A percentile compares a stretch with the other conserved stretches of the same genome.
Evolutionary conservation across 1,140 invertebrate genomes (phyloP).

Genomic region (Meloidogyne chitwoodi): DNA sequence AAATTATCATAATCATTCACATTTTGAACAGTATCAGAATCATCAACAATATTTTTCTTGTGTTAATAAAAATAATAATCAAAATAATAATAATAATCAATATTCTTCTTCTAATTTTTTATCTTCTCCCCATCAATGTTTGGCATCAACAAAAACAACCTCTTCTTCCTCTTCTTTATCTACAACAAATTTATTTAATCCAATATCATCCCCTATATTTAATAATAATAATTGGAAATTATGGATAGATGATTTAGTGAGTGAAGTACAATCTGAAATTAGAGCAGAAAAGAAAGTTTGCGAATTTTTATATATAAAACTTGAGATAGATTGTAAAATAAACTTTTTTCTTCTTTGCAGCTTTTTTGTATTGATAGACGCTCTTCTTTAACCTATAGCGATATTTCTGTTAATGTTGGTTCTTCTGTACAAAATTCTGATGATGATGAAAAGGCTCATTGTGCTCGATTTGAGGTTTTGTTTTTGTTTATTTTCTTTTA

Average conservation of each 20-base stretch:
- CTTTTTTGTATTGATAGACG: neutral
- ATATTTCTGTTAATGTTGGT: neutral
- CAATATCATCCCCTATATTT: no score
- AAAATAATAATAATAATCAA: neutral
- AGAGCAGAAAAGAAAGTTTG: slow-evolving; percentile 27
- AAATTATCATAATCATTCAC: neutral
- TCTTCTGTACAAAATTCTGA: neutral
- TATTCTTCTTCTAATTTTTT: neutral
- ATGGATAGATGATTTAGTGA: slow-evolving; percentile 34
- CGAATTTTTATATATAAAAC: neutral
- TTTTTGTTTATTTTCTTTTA: neutral
- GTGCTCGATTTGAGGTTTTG: neutral
- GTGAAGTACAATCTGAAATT: slow-evolving; percentile 35
- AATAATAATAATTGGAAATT: slow-evolving; percentile 23
- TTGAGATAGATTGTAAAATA: no score
- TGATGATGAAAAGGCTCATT: neutral
- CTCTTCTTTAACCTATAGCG: neutral
- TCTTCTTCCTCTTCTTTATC: neutral
- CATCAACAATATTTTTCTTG: neutral
- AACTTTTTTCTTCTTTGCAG: neutral
- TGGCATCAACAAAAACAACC: neutral
- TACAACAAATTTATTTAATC: no score
- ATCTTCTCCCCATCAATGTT: neutral
- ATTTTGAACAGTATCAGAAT: neutral
- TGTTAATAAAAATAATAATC: neutral